phyloP scores from a whole-genome alignment of 2,888 invertebrate genomes.

The Drosophila borborema region DNA sequence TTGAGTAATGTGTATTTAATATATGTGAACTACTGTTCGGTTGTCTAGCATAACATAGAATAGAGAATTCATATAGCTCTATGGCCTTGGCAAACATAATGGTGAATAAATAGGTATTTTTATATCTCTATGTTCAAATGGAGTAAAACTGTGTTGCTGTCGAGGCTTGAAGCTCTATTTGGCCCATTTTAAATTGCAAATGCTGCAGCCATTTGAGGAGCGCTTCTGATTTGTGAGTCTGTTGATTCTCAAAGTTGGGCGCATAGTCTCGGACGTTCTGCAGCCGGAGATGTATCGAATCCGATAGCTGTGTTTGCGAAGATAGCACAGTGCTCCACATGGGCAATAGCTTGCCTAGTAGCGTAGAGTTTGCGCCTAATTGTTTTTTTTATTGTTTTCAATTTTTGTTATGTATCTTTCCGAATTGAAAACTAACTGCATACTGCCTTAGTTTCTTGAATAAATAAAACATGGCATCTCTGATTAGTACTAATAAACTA shows the following conservation, averaged over 20 bases:
- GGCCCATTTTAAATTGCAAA: conserved; percentile 98
- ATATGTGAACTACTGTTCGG: not conserved
- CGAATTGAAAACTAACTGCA: not conserved
- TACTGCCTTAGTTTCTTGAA: not conserved
- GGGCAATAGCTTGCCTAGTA: conserved; percentile 95
- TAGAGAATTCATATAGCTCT: not conserved
- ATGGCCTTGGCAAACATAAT: not conserved
- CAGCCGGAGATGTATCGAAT: conserved; percentile 93
- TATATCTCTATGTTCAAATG: conserved; percentile 85
- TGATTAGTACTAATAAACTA: not conserved
- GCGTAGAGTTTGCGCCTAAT: conserved; percentile 89
- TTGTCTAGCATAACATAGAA: not conserved
- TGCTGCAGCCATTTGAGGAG: conserved; percentile 94
- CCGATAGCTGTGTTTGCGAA: conserved; percentile 96
- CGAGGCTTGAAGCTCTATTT: conserved; percentile 96
- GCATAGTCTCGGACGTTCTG: conserved; percentile 95
- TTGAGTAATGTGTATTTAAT: conserved; percentile 2
- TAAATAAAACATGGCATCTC: conserved; percentile 5
- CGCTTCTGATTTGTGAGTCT: conserved; percentile 85
- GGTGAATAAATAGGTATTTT: not conserved
- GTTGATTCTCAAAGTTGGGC: conserved; percentile 85
- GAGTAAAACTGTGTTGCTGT: conserved; percentile 96
- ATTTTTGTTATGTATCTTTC: not conserved
- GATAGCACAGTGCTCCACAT: conserved; percentile 98
- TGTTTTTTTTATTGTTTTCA: not conserved